These are phyloP conservation scores for Rhynchophorus ferrugineus DNA, from an alignment of 1,140 invertebrate species.

Conservation along the genomic window DNA sequence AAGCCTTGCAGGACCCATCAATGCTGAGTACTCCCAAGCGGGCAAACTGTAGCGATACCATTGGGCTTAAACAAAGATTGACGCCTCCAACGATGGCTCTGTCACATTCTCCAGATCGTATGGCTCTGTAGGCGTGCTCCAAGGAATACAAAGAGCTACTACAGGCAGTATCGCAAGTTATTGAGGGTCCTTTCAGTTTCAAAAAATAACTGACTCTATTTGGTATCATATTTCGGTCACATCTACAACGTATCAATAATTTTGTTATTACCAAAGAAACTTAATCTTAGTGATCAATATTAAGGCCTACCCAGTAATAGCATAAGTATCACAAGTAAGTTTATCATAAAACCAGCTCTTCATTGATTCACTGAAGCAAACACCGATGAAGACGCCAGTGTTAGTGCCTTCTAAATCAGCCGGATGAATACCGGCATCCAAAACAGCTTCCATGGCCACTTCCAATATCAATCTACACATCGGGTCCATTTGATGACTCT, in stretches of 20 bases:
- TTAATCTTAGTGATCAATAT: too few species aligned
- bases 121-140: constrained; percentile 69
- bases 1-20: constrained; percentile 82
- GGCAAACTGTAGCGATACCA: constrained; percentile 73
- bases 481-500: too few species aligned
- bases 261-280: too few species aligned
- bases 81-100: constrained; percentile 78
- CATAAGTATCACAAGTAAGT: too few species aligned
- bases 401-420: too few species aligned
- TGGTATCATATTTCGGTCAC: constrained; percentile 83
- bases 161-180: constrained; percentile 80
- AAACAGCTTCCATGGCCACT: too few species aligned
- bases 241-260: constrained; percentile 45
- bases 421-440: too few species aligned
- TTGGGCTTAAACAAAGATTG: constrained; percentile 76
- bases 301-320: too few species aligned
- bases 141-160: constrained; percentile 80
- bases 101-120: constrained; percentile 73
- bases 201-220: constrained; percentile 77
- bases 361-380: too few species aligned
- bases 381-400: too few species aligned
- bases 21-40: constrained; percentile 73
- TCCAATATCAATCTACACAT: too few species aligned
- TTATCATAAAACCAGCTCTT: too few species aligned
- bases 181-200: constrained; percentile 67